Evolutionary conservation across 2,888 invertebrate genomes (phyloP).

Genomic region (Tolmerus cingulatus): DNA sequence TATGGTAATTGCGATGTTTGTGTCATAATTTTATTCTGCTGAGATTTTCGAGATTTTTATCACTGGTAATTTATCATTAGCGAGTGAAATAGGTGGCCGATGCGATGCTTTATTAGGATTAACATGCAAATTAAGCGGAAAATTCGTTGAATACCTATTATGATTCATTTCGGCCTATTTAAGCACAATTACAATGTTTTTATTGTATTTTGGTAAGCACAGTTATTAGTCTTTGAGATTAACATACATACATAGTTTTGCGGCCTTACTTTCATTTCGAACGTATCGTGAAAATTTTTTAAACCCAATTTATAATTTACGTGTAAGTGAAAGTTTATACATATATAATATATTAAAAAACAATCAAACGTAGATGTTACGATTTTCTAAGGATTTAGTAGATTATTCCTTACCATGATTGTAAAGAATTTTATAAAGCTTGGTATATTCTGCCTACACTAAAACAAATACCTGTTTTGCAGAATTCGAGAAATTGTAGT

Average conservation of each 20-base stretch:
- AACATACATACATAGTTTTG: no score
- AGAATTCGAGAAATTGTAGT: no score
- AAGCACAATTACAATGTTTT: not conserved
- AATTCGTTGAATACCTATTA: not conserved
- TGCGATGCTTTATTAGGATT: not conserved
- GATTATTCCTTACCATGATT: no score
- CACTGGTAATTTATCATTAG: not conserved
- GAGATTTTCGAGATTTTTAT: not conserved
- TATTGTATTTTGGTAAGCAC: not conserved
- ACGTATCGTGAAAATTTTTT: not conserved
- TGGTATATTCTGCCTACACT: no score
- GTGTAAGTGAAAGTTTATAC: no score
- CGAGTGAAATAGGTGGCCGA: not conserved
- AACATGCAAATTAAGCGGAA: not conserved
- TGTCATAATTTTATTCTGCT: not conserved
- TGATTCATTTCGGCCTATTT: not conserved
- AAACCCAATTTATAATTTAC: not conserved
- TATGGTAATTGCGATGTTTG: not conserved
- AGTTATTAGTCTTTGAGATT: not conserved
- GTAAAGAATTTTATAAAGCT: no score
- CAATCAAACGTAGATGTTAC: no score
- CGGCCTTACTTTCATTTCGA: not conserved
- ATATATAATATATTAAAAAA: no score
- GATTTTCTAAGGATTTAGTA: no score
- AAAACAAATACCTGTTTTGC: no score